These are phyloP conservation scores for Microcebus ravelobensis DNA, from an alignment of 2,113 vertebrate genomes.

Conservation along the genomic window DNA sequence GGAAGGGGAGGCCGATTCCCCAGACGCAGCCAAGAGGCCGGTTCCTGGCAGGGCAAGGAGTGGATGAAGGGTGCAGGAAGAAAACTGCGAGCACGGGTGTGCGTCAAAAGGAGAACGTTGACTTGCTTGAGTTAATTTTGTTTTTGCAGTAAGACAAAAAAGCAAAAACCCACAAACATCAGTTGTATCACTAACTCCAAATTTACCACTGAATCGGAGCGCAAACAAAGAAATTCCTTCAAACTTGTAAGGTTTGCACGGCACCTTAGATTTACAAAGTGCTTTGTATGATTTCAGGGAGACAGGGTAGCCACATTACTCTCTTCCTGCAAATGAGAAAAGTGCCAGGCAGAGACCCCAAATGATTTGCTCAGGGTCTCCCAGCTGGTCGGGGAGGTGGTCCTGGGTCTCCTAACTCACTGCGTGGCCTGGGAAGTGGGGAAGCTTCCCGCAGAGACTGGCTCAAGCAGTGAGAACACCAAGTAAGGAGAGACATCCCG, in stretches of 20 bases:
- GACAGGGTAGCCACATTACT: not conserved
- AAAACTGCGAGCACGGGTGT: rapidly evolving
- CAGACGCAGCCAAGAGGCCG: not conserved
- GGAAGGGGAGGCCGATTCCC: too few species aligned
- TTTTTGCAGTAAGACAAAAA: not conserved
- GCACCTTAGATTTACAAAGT: not conserved
- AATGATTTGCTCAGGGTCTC: too few species aligned
- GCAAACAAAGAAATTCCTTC: not conserved
- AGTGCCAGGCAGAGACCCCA: not conserved
- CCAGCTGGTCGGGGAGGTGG: not conserved
- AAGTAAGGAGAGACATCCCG: not conserved
- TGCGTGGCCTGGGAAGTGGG: too few species aligned
- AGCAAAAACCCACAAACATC: not conserved
- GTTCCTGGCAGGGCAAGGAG: too few species aligned
- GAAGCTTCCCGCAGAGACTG: not conserved
- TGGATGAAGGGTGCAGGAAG: not conserved
- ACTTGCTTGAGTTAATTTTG: not conserved
- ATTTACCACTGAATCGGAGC: not conserved
- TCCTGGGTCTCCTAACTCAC: not conserved
- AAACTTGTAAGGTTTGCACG: rapidly evolving
- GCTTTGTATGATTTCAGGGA: not conserved
- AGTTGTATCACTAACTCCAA: not conserved
- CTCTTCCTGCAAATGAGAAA: not conserved
- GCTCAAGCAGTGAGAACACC: not conserved
- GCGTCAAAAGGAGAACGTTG: not conserved